Evolutionary conservation across 37 sponge, comb jelly and placozoan genomes (phyloP).

Genomic region (Halichondria panicea): DNA sequence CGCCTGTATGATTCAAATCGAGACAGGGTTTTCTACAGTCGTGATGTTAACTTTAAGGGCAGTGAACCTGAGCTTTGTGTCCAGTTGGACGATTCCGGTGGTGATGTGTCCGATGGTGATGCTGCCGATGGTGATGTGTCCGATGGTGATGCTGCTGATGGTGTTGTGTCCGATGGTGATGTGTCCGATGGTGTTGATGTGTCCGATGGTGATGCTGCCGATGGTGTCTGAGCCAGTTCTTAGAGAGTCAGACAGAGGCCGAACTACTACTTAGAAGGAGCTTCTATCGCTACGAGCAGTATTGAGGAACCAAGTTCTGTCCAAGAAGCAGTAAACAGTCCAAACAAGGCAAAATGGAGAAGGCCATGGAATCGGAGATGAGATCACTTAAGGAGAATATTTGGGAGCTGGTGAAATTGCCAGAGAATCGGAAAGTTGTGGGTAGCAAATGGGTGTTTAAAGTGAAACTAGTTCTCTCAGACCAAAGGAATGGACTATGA

Average conservation of each 20-base stretch:
- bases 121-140: no score
- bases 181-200: neutral
- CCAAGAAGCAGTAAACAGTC: slow-evolving; percentile 28
- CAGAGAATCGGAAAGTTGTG: slow-evolving; percentile 35
- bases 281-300: slow-evolving; percentile 1
- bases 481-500: slow-evolving; percentile 52
- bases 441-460: slow-evolving; percentile 72
- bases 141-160: no score
- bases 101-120: no score
- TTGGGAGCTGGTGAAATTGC: slow-evolving; percentile 59
- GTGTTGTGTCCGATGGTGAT: slow-evolving; percentile 1
- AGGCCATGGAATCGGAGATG: slow-evolving; percentile 63
- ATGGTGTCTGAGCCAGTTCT: slow-evolving; percentile 4
- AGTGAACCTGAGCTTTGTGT: slow-evolving; percentile 14
- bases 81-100: neutral
- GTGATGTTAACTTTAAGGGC: slow-evolving; percentile 59
- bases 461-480: slow-evolving; percentile 51
- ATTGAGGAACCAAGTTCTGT: slow-evolving; percentile 22
- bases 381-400: slow-evolving; percentile 43
- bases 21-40: slow-evolving; percentile 25
- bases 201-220: neutral
- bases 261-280: slow-evolving; percentile 36
- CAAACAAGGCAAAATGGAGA: no score
- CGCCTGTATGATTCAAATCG: slow-evolving; percentile 36
- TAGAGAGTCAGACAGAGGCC: slow-evolving; percentile 37